These are phyloP conservation scores for Hypomecis atomaria DNA, from an alignment of 2,888 invertebrate genomes.

Conservation along the genomic window DNA sequence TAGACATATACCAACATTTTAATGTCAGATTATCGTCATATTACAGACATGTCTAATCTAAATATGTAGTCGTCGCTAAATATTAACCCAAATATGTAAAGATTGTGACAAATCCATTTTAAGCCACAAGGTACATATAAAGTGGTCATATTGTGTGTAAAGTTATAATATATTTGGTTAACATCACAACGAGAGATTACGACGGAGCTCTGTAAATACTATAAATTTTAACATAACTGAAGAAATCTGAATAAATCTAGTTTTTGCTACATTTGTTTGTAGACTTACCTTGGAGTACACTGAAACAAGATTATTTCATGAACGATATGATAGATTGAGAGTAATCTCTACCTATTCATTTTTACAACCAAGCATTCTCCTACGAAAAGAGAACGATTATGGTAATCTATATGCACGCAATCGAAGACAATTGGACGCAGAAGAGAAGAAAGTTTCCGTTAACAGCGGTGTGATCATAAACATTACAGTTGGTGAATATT, in stretches of 20 bases:
- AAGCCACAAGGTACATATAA: constrained; percentile 7
- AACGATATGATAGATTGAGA: neutral
- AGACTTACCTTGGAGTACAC: constrained; percentile 14
- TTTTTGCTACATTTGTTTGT: constrained; percentile 10
- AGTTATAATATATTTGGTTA: constrained; percentile 27
- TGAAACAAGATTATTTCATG: constrained; percentile 13
- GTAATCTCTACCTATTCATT: neutral
- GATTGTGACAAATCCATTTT: constrained; percentile 11
- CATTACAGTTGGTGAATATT: too few relatives aligned
- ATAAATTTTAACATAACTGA: constrained; percentile 10
- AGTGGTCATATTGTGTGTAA: neutral
- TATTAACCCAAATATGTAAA: constrained; percentile 3
- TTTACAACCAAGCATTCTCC: neutral
- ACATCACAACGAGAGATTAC: constrained; percentile 17
- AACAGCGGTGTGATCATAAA: too few relatives aligned
- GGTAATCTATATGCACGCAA: too few relatives aligned
- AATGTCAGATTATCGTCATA: neutral
- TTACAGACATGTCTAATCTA: neutral
- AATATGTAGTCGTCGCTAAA: constrained; percentile 13
- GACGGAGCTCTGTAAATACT: constrained; percentile 16
- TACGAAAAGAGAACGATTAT: too few relatives aligned
- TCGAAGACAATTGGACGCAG: too few relatives aligned
- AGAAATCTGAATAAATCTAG: constrained; percentile 19
- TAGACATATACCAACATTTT: neutral
- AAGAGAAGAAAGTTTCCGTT: too few relatives aligned